Conservation (phyloP, 2,797 vertebrate genomes). For the Cyclura pinguis region DNA sequence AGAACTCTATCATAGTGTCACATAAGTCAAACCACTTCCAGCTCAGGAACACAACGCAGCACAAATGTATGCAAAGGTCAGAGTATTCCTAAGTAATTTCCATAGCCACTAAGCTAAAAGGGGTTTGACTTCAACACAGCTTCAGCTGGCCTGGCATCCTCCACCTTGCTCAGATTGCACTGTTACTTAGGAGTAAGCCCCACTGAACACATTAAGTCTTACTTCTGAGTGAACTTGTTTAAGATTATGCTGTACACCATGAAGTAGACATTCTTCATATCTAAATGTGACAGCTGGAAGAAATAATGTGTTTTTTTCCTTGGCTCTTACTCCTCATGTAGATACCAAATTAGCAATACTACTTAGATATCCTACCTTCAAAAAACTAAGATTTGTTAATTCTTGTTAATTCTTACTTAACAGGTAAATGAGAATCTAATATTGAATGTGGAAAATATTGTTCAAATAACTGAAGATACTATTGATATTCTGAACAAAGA, state of each 20-base stretch:
- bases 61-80: too few species aligned
- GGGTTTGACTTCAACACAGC: too few species aligned
- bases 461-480: slow-evolving; percentile 74
- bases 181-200: not conserved
- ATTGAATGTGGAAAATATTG: slow-evolving; percentile 77
- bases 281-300: not conserved
- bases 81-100: too few species aligned
- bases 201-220: not conserved
- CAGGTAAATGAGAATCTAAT: slow-evolving; percentile 80
- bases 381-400: slow-evolving; percentile 37
- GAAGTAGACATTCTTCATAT: not conserved
- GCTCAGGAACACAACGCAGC: too few species aligned
- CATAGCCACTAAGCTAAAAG: too few species aligned
- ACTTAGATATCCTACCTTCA: not conserved
- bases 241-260: not conserved
- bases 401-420: slow-evolving; percentile 59
- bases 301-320: not conserved
- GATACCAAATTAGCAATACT: not conserved
- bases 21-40: too few species aligned
- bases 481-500: slow-evolving; percentile 78
- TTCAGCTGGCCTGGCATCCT: too few species aligned
- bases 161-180: too few species aligned
- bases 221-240: not conserved
- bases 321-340: not conserved
- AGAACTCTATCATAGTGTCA: too few species aligned